Conservation (phyloP, 2,797 vertebrate genomes). For the Lophotriccus pileatus region DNA sequence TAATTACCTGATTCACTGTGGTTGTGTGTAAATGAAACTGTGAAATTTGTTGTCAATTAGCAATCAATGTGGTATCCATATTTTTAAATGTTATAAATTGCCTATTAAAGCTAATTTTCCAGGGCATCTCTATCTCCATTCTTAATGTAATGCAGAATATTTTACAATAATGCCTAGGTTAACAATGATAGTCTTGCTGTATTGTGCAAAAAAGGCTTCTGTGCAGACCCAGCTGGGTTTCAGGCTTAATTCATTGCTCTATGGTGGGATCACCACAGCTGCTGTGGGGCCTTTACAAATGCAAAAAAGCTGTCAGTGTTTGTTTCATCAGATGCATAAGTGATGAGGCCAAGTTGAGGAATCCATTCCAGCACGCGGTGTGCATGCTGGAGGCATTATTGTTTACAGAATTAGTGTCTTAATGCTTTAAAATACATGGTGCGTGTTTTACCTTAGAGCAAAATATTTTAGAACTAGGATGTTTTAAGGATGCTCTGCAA, state of each 20-base stretch:
- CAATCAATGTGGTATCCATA: constrained; percentile 53
- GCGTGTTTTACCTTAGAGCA: constrained; percentile 44
- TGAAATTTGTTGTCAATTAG: constrained; percentile 59
- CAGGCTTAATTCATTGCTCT: constrained; percentile 92
- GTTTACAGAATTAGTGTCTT: constrained; percentile 77
- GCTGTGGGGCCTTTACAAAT: constrained; percentile 99
- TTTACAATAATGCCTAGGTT: constrained; percentile 82
- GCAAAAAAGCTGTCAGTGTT: constrained; percentile 99
- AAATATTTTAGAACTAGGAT: constrained; percentile 33
- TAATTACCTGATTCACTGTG: constrained; percentile 41
- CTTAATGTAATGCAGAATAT: constrained; percentile 78
- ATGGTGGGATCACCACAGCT: constrained; percentile 98
- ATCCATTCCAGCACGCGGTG: constrained; percentile 81
- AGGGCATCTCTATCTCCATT: constrained; percentile 62
- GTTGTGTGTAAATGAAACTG: constrained; percentile 2
- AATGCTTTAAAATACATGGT: constrained; percentile 76
- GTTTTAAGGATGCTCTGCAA: not conserved
- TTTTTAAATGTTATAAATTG: constrained; percentile 70
- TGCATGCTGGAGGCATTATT: constrained; percentile 76
- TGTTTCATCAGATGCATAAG: constrained; percentile 98
- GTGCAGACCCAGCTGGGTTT: constrained; percentile 93
- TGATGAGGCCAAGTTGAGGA: constrained; percentile 96
- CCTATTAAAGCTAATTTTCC: constrained; percentile 79
- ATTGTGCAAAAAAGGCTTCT: constrained; percentile 91
- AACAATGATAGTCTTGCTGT: constrained; percentile 85